These are phyloP conservation scores for Nasonia oneida DNA, from an alignment of 2,888 invertebrate species.

Conservation along the genomic window DNA sequence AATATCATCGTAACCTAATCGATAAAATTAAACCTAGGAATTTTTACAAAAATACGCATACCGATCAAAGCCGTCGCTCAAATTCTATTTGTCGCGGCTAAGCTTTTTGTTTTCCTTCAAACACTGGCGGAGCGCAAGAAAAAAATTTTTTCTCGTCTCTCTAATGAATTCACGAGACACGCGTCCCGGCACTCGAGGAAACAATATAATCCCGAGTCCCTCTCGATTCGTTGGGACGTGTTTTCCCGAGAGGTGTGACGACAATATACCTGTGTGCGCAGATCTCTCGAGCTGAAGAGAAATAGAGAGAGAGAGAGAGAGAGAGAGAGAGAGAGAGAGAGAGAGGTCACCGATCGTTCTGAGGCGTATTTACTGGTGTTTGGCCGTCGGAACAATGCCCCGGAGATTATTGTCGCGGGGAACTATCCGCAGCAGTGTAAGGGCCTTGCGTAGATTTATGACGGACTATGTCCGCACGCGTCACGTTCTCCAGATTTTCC, in stretches of 20 bases:
- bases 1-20: no score
- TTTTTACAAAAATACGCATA: background rate
- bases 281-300: no score
- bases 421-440: background rate
- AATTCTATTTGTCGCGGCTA: background rate
- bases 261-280: background rate
- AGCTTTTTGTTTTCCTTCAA: no score
- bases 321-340: no score
- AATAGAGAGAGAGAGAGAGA: no score
- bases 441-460: background rate
- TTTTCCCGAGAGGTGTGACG: background rate
- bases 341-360: background rate
- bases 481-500: background rate
- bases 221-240: background rate
- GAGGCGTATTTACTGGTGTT: background rate
- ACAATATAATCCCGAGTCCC: background rate
- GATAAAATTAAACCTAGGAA: background rate
- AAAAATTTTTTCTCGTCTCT: no score
- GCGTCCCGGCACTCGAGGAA: background rate
- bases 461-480: background rate
- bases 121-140: no score
- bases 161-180: background rate
- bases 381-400: background rate
- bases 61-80: background rate
- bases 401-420: conserved; percentile 6